Evolutionary conservation across 2,888 invertebrate genomes (phyloP), one percentile per base, ranked within the genome.

Genomic region (Cryptocephalus moraei): DNA sequence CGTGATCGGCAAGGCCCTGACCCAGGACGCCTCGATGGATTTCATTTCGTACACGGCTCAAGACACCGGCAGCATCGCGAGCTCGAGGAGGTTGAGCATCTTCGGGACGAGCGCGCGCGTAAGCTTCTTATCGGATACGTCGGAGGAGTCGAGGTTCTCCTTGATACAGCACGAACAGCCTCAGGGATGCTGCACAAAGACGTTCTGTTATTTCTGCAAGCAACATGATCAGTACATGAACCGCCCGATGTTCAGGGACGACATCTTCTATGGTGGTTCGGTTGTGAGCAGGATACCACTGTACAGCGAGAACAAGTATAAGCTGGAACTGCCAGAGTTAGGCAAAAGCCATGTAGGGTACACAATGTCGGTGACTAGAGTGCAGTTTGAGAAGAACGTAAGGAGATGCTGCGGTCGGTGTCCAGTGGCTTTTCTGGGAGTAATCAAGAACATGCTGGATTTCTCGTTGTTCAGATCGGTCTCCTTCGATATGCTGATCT

Each of bases 161-260:
- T n/a, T n/a, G n/a, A n/a, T n/a, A n/a, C n/a, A n/a, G n/a, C n/a
- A n/a, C n/a, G n/a, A 39, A 13, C 8, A 13, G 11, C 6, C n/a
- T n/a, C n/a, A n/a, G n/a, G 34, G 34, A 34, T 53, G 49, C 36
- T 46, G 48, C 38, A 56, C 52, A 41, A 44, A 46, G 43, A 42
- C 22, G 22, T 22, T 22, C 22, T 22, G 10, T 3, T 41, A 39
- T 12, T 40, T 40, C 10, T 40, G 40, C n/a, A 8, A 42, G 11
- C 33, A 34, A 4, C 32, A 4, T 1, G 40, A 38, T 8, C 10
- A 4, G 10, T 22, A 49, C 33, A 38, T 51, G 9, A 59, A 58
- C 44, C 58, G 68, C 53, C 84, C 84, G 0, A 69, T 86, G 56
- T 81, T 83, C 62, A 72, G 81, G 43, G 80, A 81, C 53, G 86